Conservation (phyloP, 2,113 vertebrate genomes). For the Macrotus californicus region DNA sequence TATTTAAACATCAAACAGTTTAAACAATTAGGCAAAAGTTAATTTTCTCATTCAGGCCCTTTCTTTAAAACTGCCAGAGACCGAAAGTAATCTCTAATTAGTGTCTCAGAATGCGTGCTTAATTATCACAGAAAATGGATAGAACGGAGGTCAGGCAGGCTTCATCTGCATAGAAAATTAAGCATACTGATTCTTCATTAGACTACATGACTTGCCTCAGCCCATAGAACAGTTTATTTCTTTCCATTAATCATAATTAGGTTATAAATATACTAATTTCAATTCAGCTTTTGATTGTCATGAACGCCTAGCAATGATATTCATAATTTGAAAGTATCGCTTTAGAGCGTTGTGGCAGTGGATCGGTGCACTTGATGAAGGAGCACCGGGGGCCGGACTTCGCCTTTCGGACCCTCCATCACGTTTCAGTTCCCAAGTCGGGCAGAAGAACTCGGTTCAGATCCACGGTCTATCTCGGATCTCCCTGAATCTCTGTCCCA, state of each 20-base stretch:
- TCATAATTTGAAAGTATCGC: background rate
- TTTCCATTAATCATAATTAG: slow-evolving; percentile 20
- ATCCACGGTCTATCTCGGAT: background rate
- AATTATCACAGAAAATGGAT: background rate
- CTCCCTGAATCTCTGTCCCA: background rate
- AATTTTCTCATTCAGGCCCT: background rate
- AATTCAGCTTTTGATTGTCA: background rate
- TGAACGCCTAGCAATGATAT: background rate
- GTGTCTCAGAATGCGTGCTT: background rate
- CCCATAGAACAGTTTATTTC: background rate
- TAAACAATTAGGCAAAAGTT: background rate
- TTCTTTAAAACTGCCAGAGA: background rate
- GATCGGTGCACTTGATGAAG: background rate
- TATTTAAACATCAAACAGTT: background rate
- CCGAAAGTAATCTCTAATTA: background rate
- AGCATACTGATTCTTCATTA: background rate
- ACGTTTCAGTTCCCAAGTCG: accelerated
- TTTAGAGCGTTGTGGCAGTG: too few species aligned
- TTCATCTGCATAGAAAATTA: background rate
- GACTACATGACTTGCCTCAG: background rate
- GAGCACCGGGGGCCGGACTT: background rate
- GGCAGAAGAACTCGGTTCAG: background rate
- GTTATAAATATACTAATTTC: background rate
- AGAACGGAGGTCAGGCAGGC: background rate
- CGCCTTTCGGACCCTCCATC: background rate